Conservation (phyloP, 2,888 invertebrate genomes). For the Dryadula phaetusa region DNA sequence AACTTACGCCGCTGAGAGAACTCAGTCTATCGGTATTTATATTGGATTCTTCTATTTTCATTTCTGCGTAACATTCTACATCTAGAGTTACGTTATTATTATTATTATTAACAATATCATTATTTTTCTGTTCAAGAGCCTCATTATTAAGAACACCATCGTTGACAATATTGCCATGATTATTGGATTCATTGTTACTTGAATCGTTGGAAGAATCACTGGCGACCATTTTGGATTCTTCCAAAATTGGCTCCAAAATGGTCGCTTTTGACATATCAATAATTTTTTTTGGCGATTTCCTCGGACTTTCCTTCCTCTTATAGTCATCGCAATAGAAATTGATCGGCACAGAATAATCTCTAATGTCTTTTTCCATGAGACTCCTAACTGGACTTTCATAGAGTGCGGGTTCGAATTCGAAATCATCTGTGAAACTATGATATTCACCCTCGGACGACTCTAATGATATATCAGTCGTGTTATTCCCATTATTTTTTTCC, state of each 20-base stretch:
- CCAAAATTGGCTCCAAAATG: conserved; percentile 73
- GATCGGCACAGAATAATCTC: conserved; percentile 78
- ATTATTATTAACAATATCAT: neutral
- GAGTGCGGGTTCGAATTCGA: conserved; percentile 64
- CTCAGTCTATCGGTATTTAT: conserved; percentile 26
- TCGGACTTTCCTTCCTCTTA: conserved; percentile 57
- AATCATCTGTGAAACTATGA: conserved; percentile 74
- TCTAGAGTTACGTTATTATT: neutral
- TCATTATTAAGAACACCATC: neutral
- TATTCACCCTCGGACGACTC: conserved; percentile 74
- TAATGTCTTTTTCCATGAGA: conserved; percentile 76
- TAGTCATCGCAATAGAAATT: conserved; percentile 75
- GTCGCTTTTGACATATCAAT: conserved; percentile 52
- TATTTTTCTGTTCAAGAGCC: neutral
- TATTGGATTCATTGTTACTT: conserved; percentile 45
- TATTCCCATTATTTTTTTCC: conserved; percentile 29
- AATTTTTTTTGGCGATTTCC: conserved; percentile 62
- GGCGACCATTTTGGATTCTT: conserved; percentile 75
- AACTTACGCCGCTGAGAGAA: conserved; percentile 50
- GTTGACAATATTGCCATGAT: neutral
- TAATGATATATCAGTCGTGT: conserved; percentile 52
- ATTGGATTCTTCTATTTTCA: neutral
- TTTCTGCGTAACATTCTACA: neutral
- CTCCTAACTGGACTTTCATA: conserved; percentile 79
- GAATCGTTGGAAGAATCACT: conserved; percentile 63